Percentiles rank a stretch among this genome's conserved stretches.
Conservation (phyloP, 2,888 invertebrate genomes). For the Caenorhabditis sp. region DNA sequence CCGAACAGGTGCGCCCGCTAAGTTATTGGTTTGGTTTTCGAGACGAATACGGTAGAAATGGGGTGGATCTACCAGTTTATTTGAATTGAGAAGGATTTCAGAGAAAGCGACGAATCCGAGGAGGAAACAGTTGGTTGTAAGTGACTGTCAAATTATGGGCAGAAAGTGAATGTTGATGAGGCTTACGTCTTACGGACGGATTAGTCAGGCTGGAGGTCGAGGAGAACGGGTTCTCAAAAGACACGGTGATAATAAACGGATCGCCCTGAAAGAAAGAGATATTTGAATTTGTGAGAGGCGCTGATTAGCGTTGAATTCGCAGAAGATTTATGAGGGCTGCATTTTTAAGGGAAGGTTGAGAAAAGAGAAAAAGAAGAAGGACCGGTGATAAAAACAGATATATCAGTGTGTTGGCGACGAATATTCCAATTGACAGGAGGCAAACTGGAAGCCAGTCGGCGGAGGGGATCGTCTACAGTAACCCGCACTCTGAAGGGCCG, state of each 20-base stretch:
- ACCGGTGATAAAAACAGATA: conserved; percentile 54
- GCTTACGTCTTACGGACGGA: conserved; percentile 37
- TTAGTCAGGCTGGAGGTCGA: conserved; percentile 21
- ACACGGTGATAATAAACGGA: conserved; percentile 23
- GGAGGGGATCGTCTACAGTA: no score
- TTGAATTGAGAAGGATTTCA: neutral
- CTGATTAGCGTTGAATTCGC: conserved; percentile 49
- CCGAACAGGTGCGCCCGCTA: conserved; percentile 21
- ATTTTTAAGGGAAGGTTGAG: conserved; percentile 11
- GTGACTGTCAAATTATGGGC: conserved; percentile 16
- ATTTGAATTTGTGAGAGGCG: conserved; percentile 28
- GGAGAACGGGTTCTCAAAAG: conserved; percentile 46
- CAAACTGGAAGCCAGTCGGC: conserved; percentile 2
- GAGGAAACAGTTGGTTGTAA: neutral
- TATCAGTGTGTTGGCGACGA: conserved; percentile 15
- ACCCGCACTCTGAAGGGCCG: neutral
- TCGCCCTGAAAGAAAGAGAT: conserved; percentile 6
- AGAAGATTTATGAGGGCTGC: conserved; percentile 28
- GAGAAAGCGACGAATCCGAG: neutral
- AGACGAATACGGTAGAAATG: neutral
- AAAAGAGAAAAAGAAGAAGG: no score
- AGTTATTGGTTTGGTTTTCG: conserved; percentile 26
- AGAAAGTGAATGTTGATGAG: conserved; percentile 46
- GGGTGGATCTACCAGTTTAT: neutral
- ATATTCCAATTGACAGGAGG: conserved; percentile 44